Conservation (phyloP, 1,140 invertebrate genomes). For the Temnothorax nylanderi region DNA sequence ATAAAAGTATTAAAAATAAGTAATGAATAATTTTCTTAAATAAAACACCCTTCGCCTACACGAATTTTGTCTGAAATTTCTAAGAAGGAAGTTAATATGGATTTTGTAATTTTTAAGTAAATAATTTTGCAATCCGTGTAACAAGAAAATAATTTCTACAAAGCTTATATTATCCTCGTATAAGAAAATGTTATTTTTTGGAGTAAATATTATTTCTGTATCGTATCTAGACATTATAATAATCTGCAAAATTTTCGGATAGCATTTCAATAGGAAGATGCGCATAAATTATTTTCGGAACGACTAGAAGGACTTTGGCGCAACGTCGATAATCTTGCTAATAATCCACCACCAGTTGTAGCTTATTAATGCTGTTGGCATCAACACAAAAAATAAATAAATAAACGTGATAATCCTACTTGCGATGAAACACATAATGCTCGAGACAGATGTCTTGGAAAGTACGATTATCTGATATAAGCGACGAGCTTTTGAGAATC, state of each 20-base stretch:
- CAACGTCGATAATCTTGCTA: constrained; percentile 33
- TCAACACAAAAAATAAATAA: constrained; percentile 50
- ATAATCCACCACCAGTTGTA: constrained; percentile 55
- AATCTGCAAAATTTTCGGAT: not conserved
- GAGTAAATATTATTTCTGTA: not conserved
- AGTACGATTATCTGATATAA: not conserved
- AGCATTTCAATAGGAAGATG: not conserved
- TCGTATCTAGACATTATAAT: not conserved
- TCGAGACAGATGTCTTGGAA: constrained; percentile 29
- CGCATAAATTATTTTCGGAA: constrained; percentile 21
- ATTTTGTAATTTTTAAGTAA: not conserved
- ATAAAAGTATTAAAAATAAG: not conserved
- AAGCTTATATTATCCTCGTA: not conserved
- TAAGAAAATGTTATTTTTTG: not conserved
- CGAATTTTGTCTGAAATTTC: not conserved
- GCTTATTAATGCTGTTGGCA: constrained; percentile 63
- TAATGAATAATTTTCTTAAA: not conserved
- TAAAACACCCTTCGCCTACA: not conserved
- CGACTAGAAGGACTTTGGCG: constrained; percentile 3
- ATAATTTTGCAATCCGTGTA: not conserved
- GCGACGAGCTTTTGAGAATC: not conserved
- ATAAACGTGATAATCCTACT: constrained; percentile 55
- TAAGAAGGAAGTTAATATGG: not conserved
- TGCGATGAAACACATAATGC: constrained; percentile 18
- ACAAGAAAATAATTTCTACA: not conserved